Evolutionary conservation across 2,888 invertebrate species (phyloP).

Genomic region (Leucozona laternaria): DNA sequence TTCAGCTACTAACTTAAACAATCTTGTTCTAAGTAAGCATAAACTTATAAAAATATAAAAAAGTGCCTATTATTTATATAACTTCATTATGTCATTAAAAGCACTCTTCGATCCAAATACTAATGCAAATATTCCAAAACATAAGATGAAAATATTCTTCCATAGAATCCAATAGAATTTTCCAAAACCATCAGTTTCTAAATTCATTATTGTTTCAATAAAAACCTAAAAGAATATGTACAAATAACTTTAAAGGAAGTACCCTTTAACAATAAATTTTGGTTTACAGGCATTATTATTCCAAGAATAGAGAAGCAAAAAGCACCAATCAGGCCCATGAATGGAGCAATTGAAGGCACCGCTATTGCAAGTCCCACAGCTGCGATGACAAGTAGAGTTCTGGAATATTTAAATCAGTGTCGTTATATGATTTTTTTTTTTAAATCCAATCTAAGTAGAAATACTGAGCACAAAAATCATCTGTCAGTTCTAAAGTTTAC

Average conservation of each 20-base stretch:
- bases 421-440: neutral
- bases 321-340: slow-evolving; percentile 96
- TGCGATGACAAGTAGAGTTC: slow-evolving; percentile 87
- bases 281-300: slow-evolving; percentile 91
- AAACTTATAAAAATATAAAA: neutral
- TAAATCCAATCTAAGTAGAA: too few species aligned
- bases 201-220: slow-evolving; percentile 93
- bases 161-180: slow-evolving; percentile 88
- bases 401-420: slow-evolving; percentile 62
- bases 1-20: neutral
- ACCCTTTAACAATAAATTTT: neutral
- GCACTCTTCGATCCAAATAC: slow-evolving; percentile 91
- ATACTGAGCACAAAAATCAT: too few species aligned
- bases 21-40: neutral
- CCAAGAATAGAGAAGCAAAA: slow-evolving; percentile 96
- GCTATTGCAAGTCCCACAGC: slow-evolving; percentile 92
- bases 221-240: slow-evolving; percentile 83
- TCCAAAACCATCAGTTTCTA: slow-evolving; percentile 93
- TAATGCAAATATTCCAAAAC: slow-evolving; percentile 92
- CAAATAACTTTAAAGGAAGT: neutral
- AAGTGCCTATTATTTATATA: slow-evolving; percentile 76
- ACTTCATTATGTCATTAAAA: slow-evolving; percentile 86
- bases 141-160: slow-evolving; percentile 90
- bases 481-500: too few species aligned
- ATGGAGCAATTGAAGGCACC: slow-evolving; percentile 95